These are phyloP conservation scores for Plecotus auritus DNA, from an alignment of 2,113 vertebrate genomes.

Conservation along the genomic window DNA sequence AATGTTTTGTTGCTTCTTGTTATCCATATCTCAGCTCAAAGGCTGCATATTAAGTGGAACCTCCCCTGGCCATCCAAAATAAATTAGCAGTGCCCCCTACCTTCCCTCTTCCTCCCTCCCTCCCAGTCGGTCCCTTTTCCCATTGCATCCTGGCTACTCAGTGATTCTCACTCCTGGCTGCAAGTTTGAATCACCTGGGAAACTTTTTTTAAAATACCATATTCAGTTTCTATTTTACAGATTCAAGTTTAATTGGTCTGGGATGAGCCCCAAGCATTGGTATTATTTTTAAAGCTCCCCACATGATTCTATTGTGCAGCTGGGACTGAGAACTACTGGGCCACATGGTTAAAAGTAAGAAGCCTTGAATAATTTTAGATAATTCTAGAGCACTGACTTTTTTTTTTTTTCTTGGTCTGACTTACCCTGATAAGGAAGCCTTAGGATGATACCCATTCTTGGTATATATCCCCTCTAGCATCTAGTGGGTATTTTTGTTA, in stretches of 20 bases:
- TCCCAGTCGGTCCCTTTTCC: background rate
- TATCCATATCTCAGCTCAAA: background rate
- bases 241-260: background rate
- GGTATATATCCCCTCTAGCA: background rate
- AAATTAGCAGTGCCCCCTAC: background rate
- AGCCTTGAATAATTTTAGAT: background rate
- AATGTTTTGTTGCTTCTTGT: background rate
- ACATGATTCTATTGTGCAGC: background rate
- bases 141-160: background rate
- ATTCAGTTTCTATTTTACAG: background rate
- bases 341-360: background rate
- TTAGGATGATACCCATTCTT: background rate
- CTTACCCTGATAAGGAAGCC: background rate
- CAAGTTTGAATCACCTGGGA: background rate
- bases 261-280: background rate
- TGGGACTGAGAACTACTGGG: background rate
- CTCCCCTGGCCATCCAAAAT: background rate
- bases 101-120: too few species aligned
- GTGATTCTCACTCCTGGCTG: background rate
- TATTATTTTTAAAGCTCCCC: background rate
- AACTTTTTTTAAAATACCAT: background rate
- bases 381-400: background rate
- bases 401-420: background rate
- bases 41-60: background rate
- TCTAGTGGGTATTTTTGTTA: background rate